Base-by-base conservation (phyloP, 2,888 invertebrate genomes). In the Parascotia fuliginaria region DNA sequence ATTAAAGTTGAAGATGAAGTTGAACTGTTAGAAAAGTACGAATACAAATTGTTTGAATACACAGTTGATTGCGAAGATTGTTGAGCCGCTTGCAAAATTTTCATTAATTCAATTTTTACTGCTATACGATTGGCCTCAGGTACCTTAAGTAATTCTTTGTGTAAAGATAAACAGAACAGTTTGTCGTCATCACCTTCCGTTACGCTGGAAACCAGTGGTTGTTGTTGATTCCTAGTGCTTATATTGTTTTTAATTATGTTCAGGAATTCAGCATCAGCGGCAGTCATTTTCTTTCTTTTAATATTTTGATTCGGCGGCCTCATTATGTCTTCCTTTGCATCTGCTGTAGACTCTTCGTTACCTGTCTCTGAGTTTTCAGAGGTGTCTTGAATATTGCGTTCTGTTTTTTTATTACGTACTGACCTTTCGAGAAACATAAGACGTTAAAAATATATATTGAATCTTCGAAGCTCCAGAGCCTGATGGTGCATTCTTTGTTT, bases 161-260 rank as follows among this genome's bases (percentile, higher is more conserved):
- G 52, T 49, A 67, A 63, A 38, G 68, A 72, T 53, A 73, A 63
- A 62, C 72, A 70, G 67, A 73, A 71, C 11, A 71, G 65, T 60
- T 73, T 71, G 32, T 73, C 70, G 29, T 72, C 70, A 65, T 71
- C 65, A 61, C 62, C 62, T 38, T 60, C 63, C 44, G 63, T 52
- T 53, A 65, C 60, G 58, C 57, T 55, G 50, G 57, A 46, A 42
- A 46, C 46, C 42, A 46, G 52, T 49, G n/a, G n/a, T n/a, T n/a
- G n/a, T n/a, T n/a, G n/a, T n/a, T n/a, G n/a, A n/a, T n/a, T n/a
- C n/a, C n/a, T n/a, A n/a, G n/a, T n/a, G n/a, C n/a, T n/a, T n/a
- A n/a, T n/a, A n/a, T n/a, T n/a, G n/a, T n/a, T n/a, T n/a, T n/a
- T n/a, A n/a, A n/a, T n/a, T n/a, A n/a, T n/a, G n/a, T n/a, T n/a